These are phyloP conservation scores for Petrocephalus schoutedeni DNA, from an alignment of 2,797 vertebrate genomes.

Conservation along the genomic window DNA sequence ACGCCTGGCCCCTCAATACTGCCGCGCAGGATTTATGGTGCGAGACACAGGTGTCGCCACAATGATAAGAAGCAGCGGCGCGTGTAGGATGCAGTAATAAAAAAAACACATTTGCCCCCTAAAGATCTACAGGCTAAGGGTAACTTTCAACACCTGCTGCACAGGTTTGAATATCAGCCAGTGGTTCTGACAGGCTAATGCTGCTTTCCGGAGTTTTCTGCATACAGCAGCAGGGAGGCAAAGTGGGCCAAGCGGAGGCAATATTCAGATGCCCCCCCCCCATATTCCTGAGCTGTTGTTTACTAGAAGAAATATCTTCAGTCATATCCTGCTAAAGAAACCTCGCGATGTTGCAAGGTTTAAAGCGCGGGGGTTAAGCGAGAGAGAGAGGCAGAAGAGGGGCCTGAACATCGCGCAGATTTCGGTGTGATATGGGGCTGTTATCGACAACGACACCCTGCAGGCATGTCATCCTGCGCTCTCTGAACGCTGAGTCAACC, in stretches of 20 bases:
- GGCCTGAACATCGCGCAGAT: not conserved
- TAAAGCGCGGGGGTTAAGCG: not conserved
- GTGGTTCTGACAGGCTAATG: not conserved
- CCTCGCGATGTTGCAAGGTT: not conserved
- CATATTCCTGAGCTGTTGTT: conserved; percentile 1
- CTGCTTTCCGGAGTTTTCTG: not conserved
- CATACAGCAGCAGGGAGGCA: not conserved
- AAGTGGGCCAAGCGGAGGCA: not conserved
- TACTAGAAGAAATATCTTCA: not conserved
- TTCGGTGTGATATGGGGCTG: not conserved
- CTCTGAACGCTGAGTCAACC: not conserved
- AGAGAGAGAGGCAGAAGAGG: not conserved
- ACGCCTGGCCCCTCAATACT: not conserved
- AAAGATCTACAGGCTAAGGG: not conserved
- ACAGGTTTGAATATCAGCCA: not conserved
- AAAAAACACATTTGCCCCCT: not conserved
- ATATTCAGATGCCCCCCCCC: not conserved
- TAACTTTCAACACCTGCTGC: not conserved
- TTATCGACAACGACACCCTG: not conserved
- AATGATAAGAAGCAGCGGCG: not conserved
- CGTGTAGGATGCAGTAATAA: not conserved
- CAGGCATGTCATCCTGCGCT: not conserved
- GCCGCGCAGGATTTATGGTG: not conserved
- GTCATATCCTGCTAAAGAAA: not conserved
- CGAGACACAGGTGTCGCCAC: not conserved